Base-by-base conservation (phyloP, 2,888 invertebrate species). In the Microctonus aethiopoides region DNA sequence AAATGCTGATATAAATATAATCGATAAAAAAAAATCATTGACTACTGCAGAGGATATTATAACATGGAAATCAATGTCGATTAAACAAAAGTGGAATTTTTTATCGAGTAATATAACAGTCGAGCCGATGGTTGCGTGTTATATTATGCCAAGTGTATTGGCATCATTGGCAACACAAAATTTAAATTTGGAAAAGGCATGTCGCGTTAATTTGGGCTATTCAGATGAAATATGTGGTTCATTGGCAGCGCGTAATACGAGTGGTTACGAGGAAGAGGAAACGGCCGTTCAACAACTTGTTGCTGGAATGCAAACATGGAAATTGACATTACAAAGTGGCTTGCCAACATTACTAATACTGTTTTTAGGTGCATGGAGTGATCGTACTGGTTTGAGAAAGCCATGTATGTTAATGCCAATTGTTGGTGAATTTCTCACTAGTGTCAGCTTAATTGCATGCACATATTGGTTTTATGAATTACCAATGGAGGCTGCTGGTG, bases 351-450 rank as follows among this genome's bases (percentile, higher is more conserved):
- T 93, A 39, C 87, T 95, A 68, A 92, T 95, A 72, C 89, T 95
- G 80, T 95, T 95, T 83, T 90, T 95, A 79, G 95, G 95, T 1
- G 93, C 94, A 0, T 89, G 89, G 89, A 88, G 87, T 76, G 88
- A 88, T 74, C 84, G 88, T 1, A 89, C 89, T 74, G 92, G 93
- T 0, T 88, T 91, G 71, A 88, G 93, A 77, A 93, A 93, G 83
- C 93, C 95, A 11, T 95, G 95, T 81, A 95, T 95, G 91, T 88
- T 95, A 1, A 85, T 95, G 68, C 95, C 95, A 0, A 93, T 95
- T 36, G 87, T 93, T 59, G 95, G 95, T 2, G 95, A 95, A 82
- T 92, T 95, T 78, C 84, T 94, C 61, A 93, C 94, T 24, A 92
- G 93, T 74, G 89, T 94, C 34, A 94, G 94, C 1, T 88, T 95